A percentile compares a stretch with the other conserved stretches of the same genome.
Evolutionary conservation across 2,888 invertebrate genomes (phyloP).

Genomic region (Nomada ferruginata): DNA sequence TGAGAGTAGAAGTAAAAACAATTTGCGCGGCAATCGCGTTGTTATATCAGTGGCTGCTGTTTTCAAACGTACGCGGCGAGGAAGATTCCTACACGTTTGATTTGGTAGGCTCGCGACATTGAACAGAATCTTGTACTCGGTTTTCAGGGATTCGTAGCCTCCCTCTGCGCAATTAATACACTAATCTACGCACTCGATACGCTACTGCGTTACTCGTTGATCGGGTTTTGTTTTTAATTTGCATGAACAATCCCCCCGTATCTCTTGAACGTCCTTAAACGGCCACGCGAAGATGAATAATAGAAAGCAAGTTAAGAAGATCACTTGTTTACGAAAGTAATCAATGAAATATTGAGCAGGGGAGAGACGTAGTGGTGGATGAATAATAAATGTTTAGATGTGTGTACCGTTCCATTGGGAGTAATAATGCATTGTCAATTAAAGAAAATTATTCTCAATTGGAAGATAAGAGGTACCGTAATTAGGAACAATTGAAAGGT

Average conservation of each 20-base stretch:
- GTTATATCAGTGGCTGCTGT: not conserved
- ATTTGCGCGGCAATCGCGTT: not conserved
- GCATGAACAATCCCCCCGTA: not conserved
- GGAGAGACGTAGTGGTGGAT: not conserved
- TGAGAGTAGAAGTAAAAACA: too few relatives aligned
- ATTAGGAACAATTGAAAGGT: too few relatives aligned
- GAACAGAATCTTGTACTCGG: not conserved
- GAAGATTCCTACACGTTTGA: not conserved
- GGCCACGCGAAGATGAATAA: not conserved
- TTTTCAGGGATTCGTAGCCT: not conserved
- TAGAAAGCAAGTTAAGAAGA: not conserved
- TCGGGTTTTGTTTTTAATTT: not conserved
- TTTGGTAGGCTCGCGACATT: not conserved
- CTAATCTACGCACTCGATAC: not conserved
- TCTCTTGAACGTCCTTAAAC: not conserved
- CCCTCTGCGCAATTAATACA: not conserved
- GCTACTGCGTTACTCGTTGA: not conserved
- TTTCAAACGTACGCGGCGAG: not conserved
- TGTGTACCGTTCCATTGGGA: not conserved
- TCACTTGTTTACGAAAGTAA: not conserved
- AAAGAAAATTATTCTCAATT: not conserved
- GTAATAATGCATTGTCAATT: not conserved
- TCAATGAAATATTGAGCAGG: conserved; percentile 15
- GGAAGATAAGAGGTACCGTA: too few relatives aligned
- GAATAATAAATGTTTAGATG: not conserved